Evolutionary conservation across 1,140 invertebrate species (phyloP), one percentile per base, ranked within the genome.

Genomic region (Anastrepha obliqua): DNA sequence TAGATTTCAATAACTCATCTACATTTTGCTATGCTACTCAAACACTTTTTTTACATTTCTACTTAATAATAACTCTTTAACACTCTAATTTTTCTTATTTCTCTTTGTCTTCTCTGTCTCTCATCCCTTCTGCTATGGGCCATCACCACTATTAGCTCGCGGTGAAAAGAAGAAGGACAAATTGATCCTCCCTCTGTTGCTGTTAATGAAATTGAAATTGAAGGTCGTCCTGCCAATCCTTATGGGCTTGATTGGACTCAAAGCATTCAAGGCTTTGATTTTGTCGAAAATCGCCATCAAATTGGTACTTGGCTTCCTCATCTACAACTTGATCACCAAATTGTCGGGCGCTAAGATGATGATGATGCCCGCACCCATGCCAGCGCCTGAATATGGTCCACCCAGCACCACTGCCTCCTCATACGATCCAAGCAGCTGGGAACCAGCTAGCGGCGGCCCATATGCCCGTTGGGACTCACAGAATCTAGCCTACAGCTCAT

Each of bases 141-240:
- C 60, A 29, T 81, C 29, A 29, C 17, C 44, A 9, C 44, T 2
- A 44, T 51, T 47, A 93, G 92, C 90, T 74, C 91, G 92, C 39
- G 91, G 91, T 74, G 91, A 92, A 88, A 91, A 95, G 65, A 93
- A 97, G 90, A 87, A 87, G 42, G 97, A 97, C 94, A 97, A 97
- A 93, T 94, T 97, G 13, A 94, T 98, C 65, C 93, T 97, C 90
- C 97, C 97, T 4, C 94, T 97, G 65, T 93, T 97, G 85, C 93
- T 98, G 89, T 94, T 97, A 59, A 93, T 98, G 87, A 98, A 98
- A 92, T 91, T 98, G 89, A 98, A 97, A 93, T 94, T 97, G 93
- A 97, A 98, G 93, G 96, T 96, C 47, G 92, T 98, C 42, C 97
- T 96, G 95, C 97, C 97, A 15, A 97, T 98, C 89, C 95, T 97